Evolutionary conservation across 2,113 vertebrate species (phyloP), one percentile per base, ranked within the genome.

Genomic region (Steatornis caripensis): DNA sequence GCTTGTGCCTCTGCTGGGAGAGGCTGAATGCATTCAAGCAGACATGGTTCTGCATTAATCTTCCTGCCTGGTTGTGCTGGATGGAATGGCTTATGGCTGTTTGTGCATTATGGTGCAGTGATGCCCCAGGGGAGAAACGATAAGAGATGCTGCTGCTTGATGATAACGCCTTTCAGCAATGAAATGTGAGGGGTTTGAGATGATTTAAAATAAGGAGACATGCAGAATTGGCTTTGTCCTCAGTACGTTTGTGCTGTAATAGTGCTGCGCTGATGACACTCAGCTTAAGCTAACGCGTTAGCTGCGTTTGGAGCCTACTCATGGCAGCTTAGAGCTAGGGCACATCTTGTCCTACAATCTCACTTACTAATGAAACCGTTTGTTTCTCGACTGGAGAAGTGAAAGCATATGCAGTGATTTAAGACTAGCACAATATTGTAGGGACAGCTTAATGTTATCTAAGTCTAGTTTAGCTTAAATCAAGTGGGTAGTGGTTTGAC

Each of bases 341-440:
- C 68, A 76, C 9, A 1, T 36, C 55, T 45, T 4, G 2, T 95
- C 84, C 78, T 58, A 60, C 65, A 55, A 72, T 39, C 58, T 95
- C 60, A 88, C 71, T 93, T 89, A 74, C 62, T 94, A 95, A 95
- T 81, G 90, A 78, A 79, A 54, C n/a, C 46, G n/a, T 95, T 97
- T 87, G 60, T 29, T 84, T 84, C 58, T 77, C 26, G 15, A 48
- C 69, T 95, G 91, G 55, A 89, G 83, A 95, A 94, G 57, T 89
- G 65, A 66, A 90, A 93, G 14, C 32, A 46, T 77, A 58, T 29
- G 84, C 48, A 49, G 11, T 86, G 87, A 60, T 95, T 82, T 86
- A 54, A 49, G 29, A 57, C 82, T 36, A 92, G 62, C 61, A 61
- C 62, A 80, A 17, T 66, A 86, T 54, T 15, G 19, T 43, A 78